Evolutionary conservation across 2,888 invertebrate species (phyloP), one percentile per base, ranked within the genome.

Genomic region (Leistus spinibarbis): DNA sequence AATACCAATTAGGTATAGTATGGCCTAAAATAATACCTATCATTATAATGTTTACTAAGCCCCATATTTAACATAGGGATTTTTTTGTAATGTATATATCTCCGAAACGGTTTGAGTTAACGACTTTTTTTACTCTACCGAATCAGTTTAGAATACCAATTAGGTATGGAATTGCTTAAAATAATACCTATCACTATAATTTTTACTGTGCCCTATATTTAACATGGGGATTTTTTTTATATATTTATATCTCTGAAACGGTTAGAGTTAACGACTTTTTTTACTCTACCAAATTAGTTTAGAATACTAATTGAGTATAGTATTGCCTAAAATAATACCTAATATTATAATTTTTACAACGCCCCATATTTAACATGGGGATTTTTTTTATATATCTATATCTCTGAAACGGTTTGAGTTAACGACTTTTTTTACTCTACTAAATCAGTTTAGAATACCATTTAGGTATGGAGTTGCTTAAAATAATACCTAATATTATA

Each of bases 1-100:
- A 19, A 54, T 9, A 7, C 9, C 17, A n/a, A 1, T 56, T n/a
- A 3, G 65, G 10, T 17, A n/a, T n/a, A n/a, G n/a, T n/a, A n/a
- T n/a, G n/a, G n/a, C n/a, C n/a, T n/a, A n/a, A n/a, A n/a, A n/a
- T 60, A 5, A 57, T 76, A 66, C 19, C 19, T 66, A 4, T 66
- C 10, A 3, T 27, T 24, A 24, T 16, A n/a, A n/a, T n/a, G n/a
- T n/a, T n/a, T n/a, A n/a, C n/a, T n/a, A n/a, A 23, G 23, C 23
- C 19, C 19, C 9, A 9, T 9, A 9, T 9, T 64, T 23, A 24
- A 24, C 65, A 3, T 23, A n/a, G 5, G 13, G 13, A 40, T 7
- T 40, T 40, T 5, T 5, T 10, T 7, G 1, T 13, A n/a, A n/a
- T n/a, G n/a, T n/a, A 7, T 40, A 7, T 40, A 5, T 10, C 7